These are phyloP conservation scores for Drosophila littoralis DNA, from an alignment of 1,140 invertebrate species.

Conservation along the genomic window DNA sequence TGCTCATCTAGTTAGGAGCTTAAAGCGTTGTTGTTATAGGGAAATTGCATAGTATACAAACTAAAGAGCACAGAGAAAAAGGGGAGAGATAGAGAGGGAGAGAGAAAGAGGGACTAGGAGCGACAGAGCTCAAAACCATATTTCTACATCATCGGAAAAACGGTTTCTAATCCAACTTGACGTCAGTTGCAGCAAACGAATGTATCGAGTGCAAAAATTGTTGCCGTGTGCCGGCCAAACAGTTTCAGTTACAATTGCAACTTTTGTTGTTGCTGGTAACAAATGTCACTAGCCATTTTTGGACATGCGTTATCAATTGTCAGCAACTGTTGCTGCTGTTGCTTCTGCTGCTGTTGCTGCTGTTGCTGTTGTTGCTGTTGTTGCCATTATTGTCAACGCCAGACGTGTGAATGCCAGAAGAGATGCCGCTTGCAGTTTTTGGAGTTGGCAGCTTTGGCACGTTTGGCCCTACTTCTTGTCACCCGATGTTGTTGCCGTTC, in stretches of 20 bases:
- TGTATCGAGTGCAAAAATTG: slow-evolving; percentile 2
- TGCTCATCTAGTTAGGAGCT: neutral
- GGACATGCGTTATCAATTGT: slow-evolving; percentile 69
- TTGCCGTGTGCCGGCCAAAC: slow-evolving; percentile 12
- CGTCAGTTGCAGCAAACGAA: slow-evolving; percentile 13
- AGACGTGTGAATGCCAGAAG: slow-evolving; percentile 57
- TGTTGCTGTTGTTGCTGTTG: slow-evolving; percentile 16
- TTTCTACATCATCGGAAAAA: slow-evolving; percentile 3
- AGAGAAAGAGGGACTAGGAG: neutral
- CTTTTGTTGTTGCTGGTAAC: slow-evolving; percentile 24
- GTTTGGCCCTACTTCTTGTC: slow-evolving; percentile 44
- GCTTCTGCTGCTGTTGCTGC: slow-evolving; percentile 29
- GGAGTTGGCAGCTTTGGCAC: slow-evolving; percentile 61
- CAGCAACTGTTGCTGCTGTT: slow-evolving; percentile 50
- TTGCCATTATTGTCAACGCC: slow-evolving; percentile 60
- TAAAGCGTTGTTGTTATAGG: neutral
- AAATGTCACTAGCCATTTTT: slow-evolving; percentile 58
- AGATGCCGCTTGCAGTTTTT: slow-evolving; percentile 41
- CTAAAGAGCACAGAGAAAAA: neutral
- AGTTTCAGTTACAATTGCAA: slow-evolving; percentile 39
- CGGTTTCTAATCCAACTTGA: slow-evolving; percentile 25
- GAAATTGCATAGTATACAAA: slow-evolving; percentile 23
- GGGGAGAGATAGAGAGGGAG: neutral
- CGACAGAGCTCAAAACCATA: neutral
- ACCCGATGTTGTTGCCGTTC: slow-evolving; percentile 12